A percentile compares a stretch with the other conserved stretches of the same genome.
Evolutionary conservation across 2,888 invertebrate species (phyloP).

Genomic region (Eueremaeus valkanovi): DNA sequence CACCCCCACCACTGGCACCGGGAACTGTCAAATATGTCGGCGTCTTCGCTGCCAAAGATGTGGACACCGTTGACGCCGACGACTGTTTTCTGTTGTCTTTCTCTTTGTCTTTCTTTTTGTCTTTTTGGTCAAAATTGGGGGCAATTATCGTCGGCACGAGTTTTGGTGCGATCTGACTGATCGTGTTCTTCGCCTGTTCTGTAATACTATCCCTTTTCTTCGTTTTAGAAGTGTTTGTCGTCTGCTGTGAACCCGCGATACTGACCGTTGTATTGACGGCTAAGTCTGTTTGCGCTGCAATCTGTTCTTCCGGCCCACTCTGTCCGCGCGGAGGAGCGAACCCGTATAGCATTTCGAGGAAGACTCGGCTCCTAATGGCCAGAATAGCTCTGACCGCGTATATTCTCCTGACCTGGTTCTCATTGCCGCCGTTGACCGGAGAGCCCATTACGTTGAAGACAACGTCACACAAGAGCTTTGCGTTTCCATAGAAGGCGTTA

Average conservation of each 20-base stretch:
- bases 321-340: conserved; percentile 64
- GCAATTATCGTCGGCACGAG: conserved; percentile 42
- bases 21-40: conserved; percentile 44
- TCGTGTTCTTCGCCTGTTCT: conserved; percentile 40
- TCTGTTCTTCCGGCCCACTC: conserved; percentile 20
- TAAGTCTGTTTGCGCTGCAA: background rate
- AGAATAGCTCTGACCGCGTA: conserved; percentile 86
- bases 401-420: conserved; percentile 51
- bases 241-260: background rate
- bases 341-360: conserved; percentile 90
- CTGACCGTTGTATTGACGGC: background rate
- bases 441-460: conserved; percentile 70
- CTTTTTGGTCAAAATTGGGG: conserved; percentile 34
- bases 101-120: conserved; percentile 41
- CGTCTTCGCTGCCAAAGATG: conserved; percentile 36
- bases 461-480: conserved; percentile 75
- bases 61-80: conserved; percentile 31
- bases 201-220: conserved; percentile 41
- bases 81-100: conserved; percentile 38
- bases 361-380: conserved; percentile 84
- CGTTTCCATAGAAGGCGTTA: conserved; percentile 76
- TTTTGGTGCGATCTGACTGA: conserved; percentile 34
- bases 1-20: conserved; percentile 39
- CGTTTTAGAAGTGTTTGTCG: background rate
- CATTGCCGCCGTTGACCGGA: conserved; percentile 31